phyloP scores from a whole-genome alignment of 2,888 invertebrate species.

The Anthophora plumipes region DNA sequence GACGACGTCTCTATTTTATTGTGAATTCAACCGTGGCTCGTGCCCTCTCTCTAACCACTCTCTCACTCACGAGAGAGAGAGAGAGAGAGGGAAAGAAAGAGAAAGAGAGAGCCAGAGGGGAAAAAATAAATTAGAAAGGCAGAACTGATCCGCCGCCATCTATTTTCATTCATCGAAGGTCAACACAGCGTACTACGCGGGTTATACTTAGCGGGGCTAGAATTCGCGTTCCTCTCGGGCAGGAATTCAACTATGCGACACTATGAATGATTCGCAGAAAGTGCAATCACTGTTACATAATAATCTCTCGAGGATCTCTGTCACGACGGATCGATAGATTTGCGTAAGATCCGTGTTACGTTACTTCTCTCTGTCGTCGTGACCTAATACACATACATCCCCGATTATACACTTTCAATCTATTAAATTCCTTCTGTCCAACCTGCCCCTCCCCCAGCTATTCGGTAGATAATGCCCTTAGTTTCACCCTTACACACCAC shows the following conservation, averaged over 20 bases:
- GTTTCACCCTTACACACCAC: too few species aligned
- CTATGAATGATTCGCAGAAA: slow-evolving; percentile 56
- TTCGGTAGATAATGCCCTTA: too few species aligned
- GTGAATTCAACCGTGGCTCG: too few species aligned
- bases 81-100: background rate
- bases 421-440: too few species aligned
- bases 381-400: background rate
- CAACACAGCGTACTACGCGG: slow-evolving; percentile 43
- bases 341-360: too few species aligned
- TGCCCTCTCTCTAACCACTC: background rate
- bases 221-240: slow-evolving; percentile 45
- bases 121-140: slow-evolving; percentile 18
- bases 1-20: background rate
- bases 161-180: slow-evolving; percentile 62
- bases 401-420: background rate
- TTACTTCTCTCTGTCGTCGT: background rate
- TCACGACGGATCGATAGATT: too few species aligned
- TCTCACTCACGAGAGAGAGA: background rate
- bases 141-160: slow-evolving; percentile 32
- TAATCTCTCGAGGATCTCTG: background rate
- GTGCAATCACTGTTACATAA: slow-evolving; percentile 34
- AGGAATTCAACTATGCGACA: slow-evolving; percentile 45
- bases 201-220: slow-evolving; percentile 46
- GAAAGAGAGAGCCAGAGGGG: background rate
- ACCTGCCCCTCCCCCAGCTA: too few species aligned